Evolutionary conservation across 2,113 vertebrate genomes (phyloP), one percentile per base, ranked within the genome.

Genomic region (Amia ocellicauda): DNA sequence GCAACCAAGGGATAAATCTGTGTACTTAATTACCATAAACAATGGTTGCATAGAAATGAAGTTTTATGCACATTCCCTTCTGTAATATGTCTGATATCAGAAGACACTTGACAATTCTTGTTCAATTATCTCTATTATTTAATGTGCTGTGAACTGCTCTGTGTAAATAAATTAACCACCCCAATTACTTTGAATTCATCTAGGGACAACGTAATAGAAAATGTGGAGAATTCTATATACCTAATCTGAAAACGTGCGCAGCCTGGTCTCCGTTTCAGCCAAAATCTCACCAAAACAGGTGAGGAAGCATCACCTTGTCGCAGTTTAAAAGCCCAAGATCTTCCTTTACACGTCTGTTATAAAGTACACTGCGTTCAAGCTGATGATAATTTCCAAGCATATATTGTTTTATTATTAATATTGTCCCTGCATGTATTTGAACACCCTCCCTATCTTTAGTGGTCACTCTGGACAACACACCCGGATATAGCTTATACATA

Each of bases 1-100:
- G 94, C 95, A 94, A 98, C 95, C 95, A 98, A 98, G 97, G 96
- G 97, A 96, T 98, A 98, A 98, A 98, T 97, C 96, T 96, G 93
- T 99, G 97, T 99, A 98, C 97, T 99, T 99, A 98, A 99, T 99
- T 99, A 99, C 96, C 96, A 99, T 98, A 99, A 99, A 99, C 97
- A 99, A 99, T 98, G 95, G 96, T 92, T 92, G 95, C 97, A 98
- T 96, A 97, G 96, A 98, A 98, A 99, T 96, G 89, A 94, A 98
- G 95, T 97, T 98, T 97, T 96, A 96, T 94, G 95, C 92, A 91
- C 94, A 94, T 95, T 98, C 96, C 95, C 97, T 97, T 93, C 97
- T 99, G 97, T 98, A 98, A 99, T 97, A 95, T 96, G 97, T 93
- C 94, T 99, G 97, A 99, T 98, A 99, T 99, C 97, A 99, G 94